These are phyloP conservation scores for Tricholaema leucomelas DNA, from an alignment of 2,113 vertebrate species.

Conservation along the genomic window DNA sequence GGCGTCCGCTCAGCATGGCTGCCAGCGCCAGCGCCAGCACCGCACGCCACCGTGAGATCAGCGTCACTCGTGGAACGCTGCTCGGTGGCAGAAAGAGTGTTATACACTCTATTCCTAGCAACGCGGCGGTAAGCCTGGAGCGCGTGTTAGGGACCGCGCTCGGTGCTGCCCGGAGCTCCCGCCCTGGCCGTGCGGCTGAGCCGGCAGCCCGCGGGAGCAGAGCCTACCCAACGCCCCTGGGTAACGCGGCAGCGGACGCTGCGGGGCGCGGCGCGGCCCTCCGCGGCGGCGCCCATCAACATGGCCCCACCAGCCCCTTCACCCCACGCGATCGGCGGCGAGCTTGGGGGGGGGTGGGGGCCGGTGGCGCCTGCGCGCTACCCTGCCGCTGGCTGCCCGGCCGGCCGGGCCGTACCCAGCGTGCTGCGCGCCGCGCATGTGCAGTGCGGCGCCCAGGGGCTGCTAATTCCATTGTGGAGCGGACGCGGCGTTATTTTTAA, in stretches of 20 bases:
- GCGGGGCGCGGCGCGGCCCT: neutral
- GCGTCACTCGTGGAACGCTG: neutral
- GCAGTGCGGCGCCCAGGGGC: constrained; percentile 56
- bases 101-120: neutral
- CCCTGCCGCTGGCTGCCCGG: neutral
- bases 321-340: neutral
- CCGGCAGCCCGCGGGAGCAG: neutral
- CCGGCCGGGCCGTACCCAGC: constrained; percentile 59
- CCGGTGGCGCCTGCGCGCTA: constrained; percentile 62
- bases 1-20: no score
- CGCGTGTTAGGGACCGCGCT: neutral
- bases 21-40: neutral
- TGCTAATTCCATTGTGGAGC: constrained; percentile 83
- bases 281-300: neutral
- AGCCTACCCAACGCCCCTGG: neutral
- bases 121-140: neutral
- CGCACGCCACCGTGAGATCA: accelerated
- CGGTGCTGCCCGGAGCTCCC: neutral
- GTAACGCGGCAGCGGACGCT: neutral
- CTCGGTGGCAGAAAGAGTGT: neutral
- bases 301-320: neutral
- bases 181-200: neutral
- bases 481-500: constrained; percentile 76
- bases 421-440: constrained; percentile 72
- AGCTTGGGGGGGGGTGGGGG: no score